Conservation (phyloP, 1,140 invertebrate species). For the Thrips palmi region DNA sequence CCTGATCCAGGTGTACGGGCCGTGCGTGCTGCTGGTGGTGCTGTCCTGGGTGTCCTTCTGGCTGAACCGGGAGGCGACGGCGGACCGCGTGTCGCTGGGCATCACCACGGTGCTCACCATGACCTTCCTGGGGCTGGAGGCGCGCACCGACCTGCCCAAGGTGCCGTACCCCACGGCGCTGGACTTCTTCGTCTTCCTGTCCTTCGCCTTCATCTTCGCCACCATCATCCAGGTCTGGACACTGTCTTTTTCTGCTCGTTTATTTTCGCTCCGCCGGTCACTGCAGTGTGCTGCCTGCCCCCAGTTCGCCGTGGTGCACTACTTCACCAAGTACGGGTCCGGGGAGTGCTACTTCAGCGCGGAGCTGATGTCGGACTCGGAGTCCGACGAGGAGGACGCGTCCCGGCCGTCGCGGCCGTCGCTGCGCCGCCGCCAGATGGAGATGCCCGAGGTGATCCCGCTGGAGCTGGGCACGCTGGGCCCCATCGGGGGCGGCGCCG, state of each 20-base stretch:
- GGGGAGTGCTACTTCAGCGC: constrained; percentile 64
- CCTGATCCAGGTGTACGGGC: constrained; percentile 74
- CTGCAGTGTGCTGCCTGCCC: constrained; percentile 11
- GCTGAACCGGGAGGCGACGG: constrained; percentile 75
- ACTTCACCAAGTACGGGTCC: constrained; percentile 76
- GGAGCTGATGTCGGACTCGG: constrained; percentile 38
- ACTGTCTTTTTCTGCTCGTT: neutral
- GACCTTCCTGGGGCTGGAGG: constrained; percentile 74
- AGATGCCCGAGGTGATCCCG: constrained; percentile 22
- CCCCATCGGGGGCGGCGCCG: too few species aligned
- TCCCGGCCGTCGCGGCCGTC: constrained; percentile 10
- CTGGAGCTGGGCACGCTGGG: constrained; percentile 14
- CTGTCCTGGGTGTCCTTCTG: constrained; percentile 84
- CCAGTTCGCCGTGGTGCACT: constrained; percentile 71
- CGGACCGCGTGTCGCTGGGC: constrained; percentile 66
- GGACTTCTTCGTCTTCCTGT: constrained; percentile 73
- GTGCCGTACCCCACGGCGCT: constrained; percentile 74
- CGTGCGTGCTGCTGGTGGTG: constrained; percentile 68
- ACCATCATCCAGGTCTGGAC: constrained; percentile 52
- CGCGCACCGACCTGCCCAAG: constrained; percentile 67
- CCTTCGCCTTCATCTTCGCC: constrained; percentile 72
- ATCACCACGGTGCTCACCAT: constrained; percentile 76
- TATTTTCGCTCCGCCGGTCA: neutral
- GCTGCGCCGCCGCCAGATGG: neutral
- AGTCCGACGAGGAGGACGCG: constrained; percentile 32